These are phyloP conservation scores for Drosophila histrio DNA, from an alignment of 2,888 invertebrate genomes.

Conservation along the genomic window DNA sequence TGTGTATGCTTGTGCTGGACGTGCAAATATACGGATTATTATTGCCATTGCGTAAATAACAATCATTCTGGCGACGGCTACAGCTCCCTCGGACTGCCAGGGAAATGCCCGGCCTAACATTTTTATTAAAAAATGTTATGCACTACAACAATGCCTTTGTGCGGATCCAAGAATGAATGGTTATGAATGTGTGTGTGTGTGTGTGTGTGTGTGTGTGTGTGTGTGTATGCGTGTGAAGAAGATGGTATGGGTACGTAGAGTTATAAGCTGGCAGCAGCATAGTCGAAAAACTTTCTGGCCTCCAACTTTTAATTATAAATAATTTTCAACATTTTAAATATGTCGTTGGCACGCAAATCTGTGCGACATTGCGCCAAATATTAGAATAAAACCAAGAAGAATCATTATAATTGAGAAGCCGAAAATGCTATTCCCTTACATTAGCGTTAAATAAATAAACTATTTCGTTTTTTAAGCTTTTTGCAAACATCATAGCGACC, in stretches of 20 bases:
- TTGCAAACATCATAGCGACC: background rate
- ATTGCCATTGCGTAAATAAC: constrained; percentile 81
- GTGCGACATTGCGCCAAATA: constrained; percentile 66
- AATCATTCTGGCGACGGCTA: constrained; percentile 67
- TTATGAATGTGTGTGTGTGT: background rate
- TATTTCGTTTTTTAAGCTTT: background rate
- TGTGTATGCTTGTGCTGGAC: constrained; percentile 21
- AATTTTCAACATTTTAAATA: constrained; percentile 80
- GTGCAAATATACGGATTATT: constrained; percentile 72
- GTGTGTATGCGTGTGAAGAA: background rate
- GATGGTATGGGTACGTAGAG: background rate
- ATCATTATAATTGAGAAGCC: background rate
- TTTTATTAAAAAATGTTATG: constrained; percentile 68
- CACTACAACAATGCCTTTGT: constrained; percentile 32
- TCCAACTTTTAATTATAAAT: constrained; percentile 81
- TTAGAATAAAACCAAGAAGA: constrained; percentile 39
- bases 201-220: background rate
- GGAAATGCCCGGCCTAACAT: constrained; percentile 32
- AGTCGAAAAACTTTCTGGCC: constrained; percentile 69
- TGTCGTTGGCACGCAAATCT: constrained; percentile 79
- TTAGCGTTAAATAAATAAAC: background rate
- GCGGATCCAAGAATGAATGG: background rate
- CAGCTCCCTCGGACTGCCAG: constrained; percentile 32
- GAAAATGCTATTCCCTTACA: constrained; percentile 12
- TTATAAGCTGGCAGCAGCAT: constrained; percentile 39